These are phyloP conservation scores for Campoletis sonorensis DNA, from an alignment of 1,140 invertebrate genomes.

Conservation along the genomic window DNA sequence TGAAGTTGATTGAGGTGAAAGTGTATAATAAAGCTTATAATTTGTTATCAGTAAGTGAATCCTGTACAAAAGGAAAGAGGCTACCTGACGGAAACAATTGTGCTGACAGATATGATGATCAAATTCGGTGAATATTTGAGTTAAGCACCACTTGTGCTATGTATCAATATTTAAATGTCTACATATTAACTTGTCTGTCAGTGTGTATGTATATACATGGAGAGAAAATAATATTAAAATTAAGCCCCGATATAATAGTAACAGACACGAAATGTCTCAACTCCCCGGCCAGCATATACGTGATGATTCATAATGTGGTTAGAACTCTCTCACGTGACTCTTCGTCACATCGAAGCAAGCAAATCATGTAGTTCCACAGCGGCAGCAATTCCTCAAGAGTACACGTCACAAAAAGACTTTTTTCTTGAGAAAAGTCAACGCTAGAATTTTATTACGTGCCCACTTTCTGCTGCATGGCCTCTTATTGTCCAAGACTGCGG, in stretches of 20 bases:
- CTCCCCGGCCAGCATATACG: neutral
- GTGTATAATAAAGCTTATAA: neutral
- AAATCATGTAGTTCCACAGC: neutral
- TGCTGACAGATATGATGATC: constrained; percentile 4
- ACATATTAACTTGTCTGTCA: neutral
- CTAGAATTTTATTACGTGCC: neutral
- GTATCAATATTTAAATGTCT: neutral
- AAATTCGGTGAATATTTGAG: neutral
- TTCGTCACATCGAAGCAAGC: neutral
- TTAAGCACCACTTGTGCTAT: neutral
- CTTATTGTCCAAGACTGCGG: neutral
- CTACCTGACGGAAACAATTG: neutral
- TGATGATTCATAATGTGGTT: constrained; percentile 9
- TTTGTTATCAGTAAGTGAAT: neutral
- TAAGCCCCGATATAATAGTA: neutral
- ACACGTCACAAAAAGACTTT: neutral
- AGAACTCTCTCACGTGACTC: neutral
- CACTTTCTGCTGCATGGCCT: constrained; percentile 23
- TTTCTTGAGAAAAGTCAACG: neutral
- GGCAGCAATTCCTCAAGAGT: neutral
- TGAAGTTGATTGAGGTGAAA: neutral
- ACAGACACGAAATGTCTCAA: neutral
- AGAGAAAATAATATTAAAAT: too few relatives aligned
- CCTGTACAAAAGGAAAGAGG: neutral
- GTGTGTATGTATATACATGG: neutral